Evolutionary conservation across 2,113 vertebrate genomes (phyloP).

Genomic region (Pedionomus torquatus): DNA sequence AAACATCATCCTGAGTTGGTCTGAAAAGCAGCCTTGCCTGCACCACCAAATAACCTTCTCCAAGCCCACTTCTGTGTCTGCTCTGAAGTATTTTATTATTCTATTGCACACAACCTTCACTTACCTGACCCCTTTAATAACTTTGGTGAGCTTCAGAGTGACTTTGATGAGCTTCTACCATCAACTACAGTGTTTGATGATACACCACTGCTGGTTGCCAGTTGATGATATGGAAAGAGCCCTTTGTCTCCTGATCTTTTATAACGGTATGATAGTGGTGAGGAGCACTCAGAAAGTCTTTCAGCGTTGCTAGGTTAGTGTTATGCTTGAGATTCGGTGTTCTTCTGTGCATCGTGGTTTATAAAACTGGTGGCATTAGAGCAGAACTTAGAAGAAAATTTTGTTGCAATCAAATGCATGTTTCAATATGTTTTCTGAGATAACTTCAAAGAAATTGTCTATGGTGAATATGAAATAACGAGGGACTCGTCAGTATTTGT

Average conservation of each 20-base stretch:
- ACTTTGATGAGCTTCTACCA: no score
- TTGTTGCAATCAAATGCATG: not conserved
- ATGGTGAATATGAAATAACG: not conserved
- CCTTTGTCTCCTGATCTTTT: not conserved
- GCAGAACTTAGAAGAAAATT: not conserved
- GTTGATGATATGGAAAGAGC: not conserved
- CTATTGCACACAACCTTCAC: not conserved
- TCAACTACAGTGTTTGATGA: not conserved
- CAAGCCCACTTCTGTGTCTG: not conserved
- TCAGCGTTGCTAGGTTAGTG: accelerated
- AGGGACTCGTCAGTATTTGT: not conserved
- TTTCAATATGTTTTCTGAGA: not conserved
- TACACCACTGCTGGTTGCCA: not conserved
- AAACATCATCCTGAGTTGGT: not conserved
- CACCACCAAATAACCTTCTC: not conserved
- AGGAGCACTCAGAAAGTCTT: accelerated
- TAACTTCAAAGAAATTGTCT: not conserved
- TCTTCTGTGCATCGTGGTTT: not conserved
- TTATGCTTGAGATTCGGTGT: not conserved
- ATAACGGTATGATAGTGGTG: not conserved
- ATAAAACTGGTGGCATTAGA: not conserved
- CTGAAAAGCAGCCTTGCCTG: not conserved
- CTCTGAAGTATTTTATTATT: not conserved
- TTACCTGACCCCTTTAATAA: not conserved
- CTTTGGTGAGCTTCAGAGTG: not conserved